Base-by-base conservation (phyloP, 2,113 vertebrate genomes). In the Boleophthalmus pectinirostris region DNA sequence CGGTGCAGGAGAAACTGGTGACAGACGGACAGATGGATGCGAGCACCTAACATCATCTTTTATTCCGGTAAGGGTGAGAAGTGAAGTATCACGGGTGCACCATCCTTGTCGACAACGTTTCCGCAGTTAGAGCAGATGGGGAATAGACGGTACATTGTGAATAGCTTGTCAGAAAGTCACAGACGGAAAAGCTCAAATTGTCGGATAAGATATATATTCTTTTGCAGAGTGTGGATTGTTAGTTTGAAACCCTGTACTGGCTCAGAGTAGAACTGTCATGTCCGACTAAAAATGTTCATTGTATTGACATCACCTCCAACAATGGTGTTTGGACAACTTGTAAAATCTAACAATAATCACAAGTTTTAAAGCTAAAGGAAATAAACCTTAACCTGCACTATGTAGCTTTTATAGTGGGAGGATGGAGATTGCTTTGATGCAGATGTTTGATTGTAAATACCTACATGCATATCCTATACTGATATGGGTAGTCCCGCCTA, bases 111-210 rank as follows among this genome's bases (percentile, higher is more conserved):
- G 75, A 73, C 35, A 66, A 46, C 68, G 53, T 73, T 69, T 82
- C 69, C 65, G 57, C 51, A 70, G 85, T 66, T 20, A 64, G 80
- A 77, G 74, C 77, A 74, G 81, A 81, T 78, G 68, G 70, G 76
- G 71, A 87, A 74, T 70, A 33, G 46, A 23, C 46, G 29, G 70
- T 69, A 84, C 85, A 86, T 80, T 73, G 51, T 67, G 56, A 71
- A 51, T 35, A 70, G 67, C 75, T 65, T 77, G 74, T 89, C 87
- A 83, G 65, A 33, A 71, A 75, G 77, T 56, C 67, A 72, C 85
- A 80, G 74, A 71, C 63, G 68, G 74, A 68, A 43, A 43, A 72
- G 68, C 54, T 5, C 9, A 1, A 73, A 72, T 68, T 3, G 53
- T 23, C 57, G 51, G 53, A 20, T 25, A 24, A 29, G 29, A 38